These are phyloP conservation scores for Leucoraja erinaceus DNA, from an alignment of 2,113 vertebrate genomes.

Conservation along the genomic window DNA sequence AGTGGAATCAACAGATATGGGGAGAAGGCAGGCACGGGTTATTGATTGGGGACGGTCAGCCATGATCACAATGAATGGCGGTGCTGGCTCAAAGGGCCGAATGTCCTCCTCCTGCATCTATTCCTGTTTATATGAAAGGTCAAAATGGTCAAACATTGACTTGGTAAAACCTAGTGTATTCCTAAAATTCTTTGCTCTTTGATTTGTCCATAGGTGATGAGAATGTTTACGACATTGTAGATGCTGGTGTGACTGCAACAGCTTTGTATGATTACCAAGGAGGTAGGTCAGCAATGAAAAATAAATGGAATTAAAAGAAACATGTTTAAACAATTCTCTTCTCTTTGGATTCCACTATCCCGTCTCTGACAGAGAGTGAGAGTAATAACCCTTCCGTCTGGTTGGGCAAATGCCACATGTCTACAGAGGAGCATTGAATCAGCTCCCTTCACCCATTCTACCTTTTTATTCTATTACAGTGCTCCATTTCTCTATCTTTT, in stretches of 20 bases:
- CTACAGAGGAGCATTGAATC: neutral
- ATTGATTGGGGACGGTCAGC: no score
- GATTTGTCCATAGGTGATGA: constrained; percentile 39
- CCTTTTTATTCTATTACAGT: neutral
- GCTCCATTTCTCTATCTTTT: neutral
- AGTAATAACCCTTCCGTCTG: neutral
- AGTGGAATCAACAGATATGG: no score
- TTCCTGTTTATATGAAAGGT: neutral
- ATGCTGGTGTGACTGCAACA: constrained; percentile 48
- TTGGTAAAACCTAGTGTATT: neutral
- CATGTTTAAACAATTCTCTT: neutral
- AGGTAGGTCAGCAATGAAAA: constrained; percentile 56
- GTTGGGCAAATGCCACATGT: neutral
- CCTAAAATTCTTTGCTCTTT: neutral
- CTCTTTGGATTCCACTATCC: neutral
- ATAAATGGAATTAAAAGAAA: neutral
- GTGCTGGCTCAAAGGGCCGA: no score
- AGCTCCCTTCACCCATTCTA: neutral
- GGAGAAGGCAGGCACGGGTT: no score
- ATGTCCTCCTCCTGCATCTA: no score
- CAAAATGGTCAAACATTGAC: neutral
- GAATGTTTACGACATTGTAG: constrained; percentile 53
- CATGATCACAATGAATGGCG: no score
- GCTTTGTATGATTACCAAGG: constrained; percentile 81
- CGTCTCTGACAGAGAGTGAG: neutral